Base-by-base conservation (phyloP, 2,113 vertebrate genomes). In the Erythrocercus mccallii region DNA sequence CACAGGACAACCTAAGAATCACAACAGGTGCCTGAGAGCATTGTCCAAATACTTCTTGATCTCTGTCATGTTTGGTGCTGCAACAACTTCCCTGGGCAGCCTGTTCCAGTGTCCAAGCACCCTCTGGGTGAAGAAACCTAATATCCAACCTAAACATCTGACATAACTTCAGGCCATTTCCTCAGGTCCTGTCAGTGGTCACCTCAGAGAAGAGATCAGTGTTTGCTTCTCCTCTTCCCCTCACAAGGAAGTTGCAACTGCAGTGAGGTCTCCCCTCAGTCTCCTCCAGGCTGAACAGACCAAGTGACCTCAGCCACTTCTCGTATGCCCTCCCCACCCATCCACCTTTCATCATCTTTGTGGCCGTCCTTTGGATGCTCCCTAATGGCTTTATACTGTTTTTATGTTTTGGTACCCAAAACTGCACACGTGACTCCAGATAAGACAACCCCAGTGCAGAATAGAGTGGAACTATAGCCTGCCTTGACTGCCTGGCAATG, bases 371-470 rank as follows among this genome's bases (percentile, higher is more conserved):
- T 74, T 31, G n/a, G n/a, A n/a, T 30, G 18, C 2, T 74, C 16
- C 9, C 24, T 54, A 35, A 31, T 4, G 42, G 6, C 24, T 53
- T 69, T 10, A 25, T 40, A 27, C 5, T 7, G n/a, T 60, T 58
- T 57, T 35, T 40, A 22, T 23, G 35, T 11, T 19, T 11, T 61
- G 30, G 6, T 25, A 30, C 21, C 20, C n/a, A 60, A 53, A 66
- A 27, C 25, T 22, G 20, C 21, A 15, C n/a, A 42, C 17, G 35
- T 2, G 8, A 22, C n/a, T 51, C 20, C 20, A 53, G 38, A 16
- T 22, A 38, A 53, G 53, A 17, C 9, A 0, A 0, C 3, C 1
- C 6, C 25, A 60, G 20, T 45, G 28, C 31, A 58, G 51, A 44
- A 21, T 0, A 24, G 4, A 73, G 33, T 2, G 3, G 11, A 44